A percentile compares a stretch with the other conserved stretches of the same genome.
phyloP scores from a whole-genome alignment of 2,113 vertebrate genomes.

The Azemiops feae region DNA sequence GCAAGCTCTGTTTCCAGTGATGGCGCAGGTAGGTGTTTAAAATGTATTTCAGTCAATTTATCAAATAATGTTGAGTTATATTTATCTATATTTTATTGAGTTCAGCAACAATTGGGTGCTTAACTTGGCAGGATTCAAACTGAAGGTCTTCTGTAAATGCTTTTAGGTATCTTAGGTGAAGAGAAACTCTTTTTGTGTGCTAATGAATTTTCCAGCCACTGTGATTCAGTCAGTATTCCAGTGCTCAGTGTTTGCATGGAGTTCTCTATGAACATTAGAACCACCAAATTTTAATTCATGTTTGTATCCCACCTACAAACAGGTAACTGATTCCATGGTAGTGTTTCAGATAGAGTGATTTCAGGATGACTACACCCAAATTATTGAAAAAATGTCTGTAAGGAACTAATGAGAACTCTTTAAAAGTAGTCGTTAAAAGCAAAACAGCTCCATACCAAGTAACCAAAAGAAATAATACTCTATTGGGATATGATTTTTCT shows the following conservation, averaged over 20 bases:
- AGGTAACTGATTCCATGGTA: background rate
- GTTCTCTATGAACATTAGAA: background rate
- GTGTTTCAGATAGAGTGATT: background rate
- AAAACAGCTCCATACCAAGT: constrained; percentile 18
- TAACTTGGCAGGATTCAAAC: background rate
- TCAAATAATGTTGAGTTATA: background rate
- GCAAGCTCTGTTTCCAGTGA: constrained; percentile 88
- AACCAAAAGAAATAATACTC: constrained; percentile 56
- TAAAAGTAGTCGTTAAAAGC: constrained; percentile 16
- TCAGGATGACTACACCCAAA: background rate
- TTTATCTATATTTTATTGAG: background rate
- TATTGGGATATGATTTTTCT: constrained; percentile 50
- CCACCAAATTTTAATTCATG: background rate
- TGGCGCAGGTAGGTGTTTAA: constrained; percentile 80
- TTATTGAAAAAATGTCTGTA: constrained; percentile 29
- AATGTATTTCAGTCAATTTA: background rate
- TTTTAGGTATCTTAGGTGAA: background rate
- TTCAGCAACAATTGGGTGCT: background rate
- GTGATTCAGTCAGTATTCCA: background rate
- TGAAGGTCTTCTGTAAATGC: background rate
- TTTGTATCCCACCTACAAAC: background rate
- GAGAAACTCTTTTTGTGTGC: background rate
- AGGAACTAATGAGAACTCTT: constrained; percentile 45
- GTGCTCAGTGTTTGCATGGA: background rate
- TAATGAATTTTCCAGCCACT: background rate